Evolutionary conservation across 2,888 invertebrate species (phyloP).

Genomic region (Acleris emargana): DNA sequence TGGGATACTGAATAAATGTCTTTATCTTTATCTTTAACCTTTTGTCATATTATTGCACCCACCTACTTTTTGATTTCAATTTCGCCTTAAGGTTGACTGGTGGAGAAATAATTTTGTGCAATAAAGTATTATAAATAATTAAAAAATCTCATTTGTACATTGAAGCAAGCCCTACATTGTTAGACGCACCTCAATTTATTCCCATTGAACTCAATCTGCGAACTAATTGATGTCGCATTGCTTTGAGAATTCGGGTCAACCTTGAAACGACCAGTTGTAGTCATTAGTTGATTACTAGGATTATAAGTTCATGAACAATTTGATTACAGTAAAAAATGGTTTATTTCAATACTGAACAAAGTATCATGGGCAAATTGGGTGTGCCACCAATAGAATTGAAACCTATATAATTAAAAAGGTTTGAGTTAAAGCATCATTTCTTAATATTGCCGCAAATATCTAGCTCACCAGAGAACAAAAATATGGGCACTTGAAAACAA

Average conservation of each 20-base stretch:
- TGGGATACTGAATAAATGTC: too few species aligned
- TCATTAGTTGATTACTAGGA: constrained; percentile 7
- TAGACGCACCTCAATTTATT: constrained; percentile 38
- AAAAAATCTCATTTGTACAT: neutral
- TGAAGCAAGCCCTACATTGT: constrained; percentile 5
- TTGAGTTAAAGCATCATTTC: too few species aligned
- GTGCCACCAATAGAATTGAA: too few species aligned
- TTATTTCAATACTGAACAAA: constrained; percentile 4
- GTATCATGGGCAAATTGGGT: too few species aligned
- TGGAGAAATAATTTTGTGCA: neutral
- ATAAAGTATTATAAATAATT: too few species aligned
- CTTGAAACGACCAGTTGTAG: constrained; percentile 12
- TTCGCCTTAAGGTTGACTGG: neutral
- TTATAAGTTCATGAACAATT: neutral
- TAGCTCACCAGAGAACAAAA: too few species aligned
- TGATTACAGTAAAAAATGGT: constrained; percentile 1
- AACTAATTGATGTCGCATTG: constrained; percentile 26
- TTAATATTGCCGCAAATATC: too few species aligned
- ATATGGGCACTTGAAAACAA: too few species aligned
- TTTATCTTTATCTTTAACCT: too few species aligned
- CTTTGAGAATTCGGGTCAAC: constrained; percentile 22
- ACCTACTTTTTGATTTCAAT: too few species aligned
- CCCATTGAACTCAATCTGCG: constrained; percentile 36
- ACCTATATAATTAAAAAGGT: too few species aligned
- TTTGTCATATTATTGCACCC: too few species aligned